Evolutionary conservation across 2,888 invertebrate genomes (phyloP).

Genomic region (Caenorhabditis sinica): DNA sequence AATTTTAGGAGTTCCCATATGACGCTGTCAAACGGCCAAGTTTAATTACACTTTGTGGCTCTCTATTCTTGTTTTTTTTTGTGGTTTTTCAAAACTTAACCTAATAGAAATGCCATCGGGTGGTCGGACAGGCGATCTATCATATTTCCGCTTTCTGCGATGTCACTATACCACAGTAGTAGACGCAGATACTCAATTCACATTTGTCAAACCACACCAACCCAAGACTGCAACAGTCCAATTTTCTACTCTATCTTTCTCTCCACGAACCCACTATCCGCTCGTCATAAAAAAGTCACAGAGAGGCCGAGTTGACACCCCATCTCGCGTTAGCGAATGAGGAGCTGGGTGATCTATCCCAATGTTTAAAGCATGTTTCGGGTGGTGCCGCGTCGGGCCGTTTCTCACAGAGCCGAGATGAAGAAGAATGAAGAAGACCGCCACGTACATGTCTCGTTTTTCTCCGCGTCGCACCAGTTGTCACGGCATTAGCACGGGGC

Average conservation of each 20-base stretch:
- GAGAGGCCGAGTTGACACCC: conserved; percentile 15
- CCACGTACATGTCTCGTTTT: conserved; percentile 66
- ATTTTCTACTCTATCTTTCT: background rate
- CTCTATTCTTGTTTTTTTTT: background rate
- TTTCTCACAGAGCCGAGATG: background rate
- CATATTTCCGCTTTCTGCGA: conserved; percentile 45
- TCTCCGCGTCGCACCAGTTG: conserved; percentile 63
- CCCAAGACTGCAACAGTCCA: conserved; percentile 46
- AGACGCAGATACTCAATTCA: conserved; percentile 42
- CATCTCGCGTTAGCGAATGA: conserved; percentile 51
- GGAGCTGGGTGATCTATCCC: conserved; percentile 59
- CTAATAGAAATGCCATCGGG: conserved; percentile 37
- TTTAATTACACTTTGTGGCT: conserved; percentile 21
- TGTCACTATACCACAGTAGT: conserved; percentile 1
- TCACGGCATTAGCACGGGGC: conserved; percentile 61
- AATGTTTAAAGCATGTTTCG: conserved; percentile 63
- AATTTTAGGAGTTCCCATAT: background rate
- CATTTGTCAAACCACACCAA: conserved; percentile 49
- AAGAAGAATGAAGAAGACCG: conserved; percentile 48
- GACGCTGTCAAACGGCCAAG: background rate
- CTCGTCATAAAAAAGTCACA: conserved; percentile 26
- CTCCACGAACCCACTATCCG: conserved; percentile 26
- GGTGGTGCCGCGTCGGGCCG: conserved; percentile 38
- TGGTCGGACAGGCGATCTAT: conserved; percentile 37
- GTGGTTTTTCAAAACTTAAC: background rate